Percentiles rank a stretch among this genome's conserved stretches.
These are phyloP conservation scores for Acanthosoma haemorrhoidale DNA, from an alignment of 2,888 invertebrate genomes.

Conservation along the genomic window DNA sequence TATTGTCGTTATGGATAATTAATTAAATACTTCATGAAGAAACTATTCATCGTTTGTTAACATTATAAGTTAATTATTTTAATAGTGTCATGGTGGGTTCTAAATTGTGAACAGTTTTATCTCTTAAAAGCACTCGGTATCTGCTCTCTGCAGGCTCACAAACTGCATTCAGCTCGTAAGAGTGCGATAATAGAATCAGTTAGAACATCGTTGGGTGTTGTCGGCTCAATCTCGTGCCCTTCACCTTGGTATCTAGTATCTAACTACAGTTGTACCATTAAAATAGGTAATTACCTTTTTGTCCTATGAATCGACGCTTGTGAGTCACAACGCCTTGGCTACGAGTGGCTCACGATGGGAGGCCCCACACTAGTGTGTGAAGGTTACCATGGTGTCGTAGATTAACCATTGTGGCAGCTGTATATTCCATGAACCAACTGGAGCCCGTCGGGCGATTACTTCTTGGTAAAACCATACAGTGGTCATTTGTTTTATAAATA, in stretches of 20 bases:
- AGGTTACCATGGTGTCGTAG: conserved; percentile 14
- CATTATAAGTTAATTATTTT: too few relatives aligned
- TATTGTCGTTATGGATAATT: too few relatives aligned
- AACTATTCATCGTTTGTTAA: too few relatives aligned
- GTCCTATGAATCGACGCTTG: background rate
- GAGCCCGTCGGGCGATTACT: conserved; percentile 19
- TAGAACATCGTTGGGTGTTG: too few relatives aligned
- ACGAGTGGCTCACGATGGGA: conserved; percentile 1
- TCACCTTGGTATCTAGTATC: too few relatives aligned
- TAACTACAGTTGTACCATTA: too few relatives aligned
- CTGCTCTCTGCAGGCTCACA: conserved; percentile 7
- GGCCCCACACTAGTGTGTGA: background rate
- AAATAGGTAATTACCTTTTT: background rate
- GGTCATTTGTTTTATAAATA: background rate
- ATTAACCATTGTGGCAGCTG: conserved; percentile 7
- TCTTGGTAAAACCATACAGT: conserved; percentile 20
- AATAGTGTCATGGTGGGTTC: too few relatives aligned
- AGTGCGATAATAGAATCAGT: too few relatives aligned
- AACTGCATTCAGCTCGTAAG: conserved; percentile 14
- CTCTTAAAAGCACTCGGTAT: background rate
- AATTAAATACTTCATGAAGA: too few relatives aligned
- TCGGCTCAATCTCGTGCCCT: too few relatives aligned
- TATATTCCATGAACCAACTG: conserved; percentile 23
- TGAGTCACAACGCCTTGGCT: conserved; percentile 14
- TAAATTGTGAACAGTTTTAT: too few relatives aligned